Base-by-base conservation (phyloP, 2,113 vertebrate species). In the Lamprotornis superbus region DNA sequence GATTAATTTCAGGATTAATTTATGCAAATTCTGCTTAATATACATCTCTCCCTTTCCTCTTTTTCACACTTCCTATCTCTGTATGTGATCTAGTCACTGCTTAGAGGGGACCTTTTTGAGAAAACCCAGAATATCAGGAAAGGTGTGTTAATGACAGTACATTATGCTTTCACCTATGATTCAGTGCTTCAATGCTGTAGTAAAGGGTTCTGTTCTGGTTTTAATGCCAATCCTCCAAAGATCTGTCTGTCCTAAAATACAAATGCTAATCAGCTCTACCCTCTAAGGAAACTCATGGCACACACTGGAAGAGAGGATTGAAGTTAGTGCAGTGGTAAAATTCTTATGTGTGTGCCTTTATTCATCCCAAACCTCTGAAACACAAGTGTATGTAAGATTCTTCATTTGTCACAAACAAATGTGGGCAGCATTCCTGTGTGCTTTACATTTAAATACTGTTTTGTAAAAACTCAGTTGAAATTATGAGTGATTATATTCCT, bases 1-100 rank as follows among this genome's bases (percentile, higher is more conserved):
- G 27, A 74, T 89, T 89, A 71, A 92, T 94, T 87, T 92, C 37
- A 82, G 70, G 20, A 89, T 82, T 81, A 68, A 69, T 94, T 91
- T 86, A 88, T 95, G 70, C n/a, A 80, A 80, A 73, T 84, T 22
- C 7, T 7, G 1, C 63, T 73, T 77, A 46, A 35, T 67, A 55
- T 20, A 12, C 22, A 33, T 75, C 17, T 85, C 65, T 93, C 39
- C 20, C 40, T 89, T 82, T 89, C 37, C 12, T 4, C 42, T 83
- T 81, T 37, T 68, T 93, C 49, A 75, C 37, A 39, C 31, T 77
- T 60, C 61, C 10, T 80, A 13, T 79, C 46, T 91, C 57, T 61
- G 18, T 77, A 18, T 61, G 17, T 55, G 30, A 83, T 87, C 28
- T 80, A 80, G 63, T 85, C 21, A 42, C 75, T 83, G 27, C 82